Conservation (phyloP, 2,797 vertebrate species). For the Siniperca obscura region DNA sequence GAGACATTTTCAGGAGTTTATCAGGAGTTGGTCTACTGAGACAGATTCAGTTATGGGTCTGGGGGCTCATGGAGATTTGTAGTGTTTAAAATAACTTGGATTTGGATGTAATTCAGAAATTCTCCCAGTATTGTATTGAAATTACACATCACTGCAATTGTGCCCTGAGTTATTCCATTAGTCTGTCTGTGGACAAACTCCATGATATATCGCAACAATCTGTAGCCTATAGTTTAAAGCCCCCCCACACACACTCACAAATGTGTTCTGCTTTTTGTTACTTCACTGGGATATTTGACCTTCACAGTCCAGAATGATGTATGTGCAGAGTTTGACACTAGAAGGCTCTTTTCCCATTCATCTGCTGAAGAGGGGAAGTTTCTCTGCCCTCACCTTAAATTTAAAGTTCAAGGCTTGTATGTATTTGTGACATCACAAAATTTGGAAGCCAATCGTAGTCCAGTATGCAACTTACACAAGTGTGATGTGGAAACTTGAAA, state of each 20-base stretch:
- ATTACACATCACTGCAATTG: not conserved
- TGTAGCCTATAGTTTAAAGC: not conserved
- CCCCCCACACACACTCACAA: too few species aligned
- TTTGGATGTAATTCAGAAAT: not conserved
- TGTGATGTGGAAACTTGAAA: not conserved
- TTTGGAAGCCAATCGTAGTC: not conserved
- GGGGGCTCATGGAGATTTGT: not conserved
- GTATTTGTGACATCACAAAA: not conserved
- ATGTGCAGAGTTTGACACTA: not conserved
- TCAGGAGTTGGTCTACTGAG: not conserved
- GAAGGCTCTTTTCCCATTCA: not conserved
- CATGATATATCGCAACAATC: not conserved
- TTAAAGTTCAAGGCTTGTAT: not conserved
- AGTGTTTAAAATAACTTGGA: constrained; percentile 12
- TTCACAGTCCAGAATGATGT: not conserved
- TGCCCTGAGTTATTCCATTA: not conserved
- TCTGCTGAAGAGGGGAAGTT: not conserved
- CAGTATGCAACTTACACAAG: not conserved
- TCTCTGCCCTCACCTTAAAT: not conserved
- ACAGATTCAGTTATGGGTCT: not conserved
- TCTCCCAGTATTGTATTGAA: not conserved
- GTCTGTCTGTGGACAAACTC: not conserved
- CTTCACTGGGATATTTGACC: not conserved
- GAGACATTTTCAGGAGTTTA: too few species aligned
- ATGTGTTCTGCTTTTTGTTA: not conserved